phyloP scores from a whole-genome alignment of 37 sponge, comb jelly and placozoan genomes.

The Tethya wilhelma region DNA sequence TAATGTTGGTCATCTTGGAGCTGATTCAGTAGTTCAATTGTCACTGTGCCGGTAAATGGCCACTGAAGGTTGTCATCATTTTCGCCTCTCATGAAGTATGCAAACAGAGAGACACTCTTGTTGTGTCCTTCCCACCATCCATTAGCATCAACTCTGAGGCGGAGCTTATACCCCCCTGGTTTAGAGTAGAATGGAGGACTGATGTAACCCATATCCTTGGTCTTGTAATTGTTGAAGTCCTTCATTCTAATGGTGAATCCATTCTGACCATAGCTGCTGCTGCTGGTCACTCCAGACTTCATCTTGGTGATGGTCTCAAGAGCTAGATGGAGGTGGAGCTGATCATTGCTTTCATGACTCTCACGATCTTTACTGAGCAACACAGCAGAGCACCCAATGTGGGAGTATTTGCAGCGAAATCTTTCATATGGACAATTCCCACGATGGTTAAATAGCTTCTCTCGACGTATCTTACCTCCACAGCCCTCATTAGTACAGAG shows the following conservation, averaged over 20 bases:
- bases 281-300: no score
- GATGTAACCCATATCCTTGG: neutral
- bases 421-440: neutral
- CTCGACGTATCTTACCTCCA: neutral
- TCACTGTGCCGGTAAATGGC: slow-evolving; percentile 5
- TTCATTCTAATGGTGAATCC: neutral
- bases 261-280: no score
- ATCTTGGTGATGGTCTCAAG: neutral
- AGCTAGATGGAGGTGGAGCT: neutral
- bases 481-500: neutral
- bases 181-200: slow-evolving; percentile 4
- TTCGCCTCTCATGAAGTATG: slow-evolving; percentile 13
- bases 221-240: neutral
- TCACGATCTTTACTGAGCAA: neutral
- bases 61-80: neutral
- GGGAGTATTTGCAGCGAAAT: neutral
- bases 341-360: neutral
- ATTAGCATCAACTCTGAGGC: slow-evolving; percentile 10
- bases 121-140: neutral
- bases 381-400: neutral
- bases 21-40: slow-evolving; percentile 8
- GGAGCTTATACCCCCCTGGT: neutral
- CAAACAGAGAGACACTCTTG: neutral
- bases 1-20: neutral
- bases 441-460: neutral